Base-by-base conservation (phyloP, 2,888 invertebrate genomes). In the Cantharis rufa region DNA sequence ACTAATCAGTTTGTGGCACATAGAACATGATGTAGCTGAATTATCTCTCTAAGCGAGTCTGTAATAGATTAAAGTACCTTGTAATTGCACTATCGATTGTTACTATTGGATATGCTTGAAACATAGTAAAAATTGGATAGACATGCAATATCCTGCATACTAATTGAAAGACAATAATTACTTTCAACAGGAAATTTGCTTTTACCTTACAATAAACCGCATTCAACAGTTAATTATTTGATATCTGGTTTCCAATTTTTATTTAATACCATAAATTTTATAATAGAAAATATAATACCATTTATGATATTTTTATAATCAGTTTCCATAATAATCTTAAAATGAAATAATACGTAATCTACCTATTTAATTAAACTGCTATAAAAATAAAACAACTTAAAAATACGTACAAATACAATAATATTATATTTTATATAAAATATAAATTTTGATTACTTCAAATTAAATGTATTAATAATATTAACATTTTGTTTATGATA, bases 51-150 rank as follows among this genome's bases (percentile, higher is more conserved):
- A 72, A 69, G 15, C 24, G 73, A 69, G 62, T 73, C 69, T 16
- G 21, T 69, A 73, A 69, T 69, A 73, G 70, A 69, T 70, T 70
- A 69, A 70, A 74, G 69, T 48, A 69, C 48, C 66, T 74, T 28
- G 61, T 73, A 62, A 73, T 73, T 73, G 69, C 18, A 61, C 32
- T 61, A 69, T 73, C 73, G 73, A 69, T 69, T 62, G 68, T 69
- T 64, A 21, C 32, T 32, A 13, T n/a, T 32, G 13, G 32, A 13
- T 32, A 32, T 32, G 32, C 32, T 13, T n/a, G n/a, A n/a, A 32
- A 13, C n/a, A n/a, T n/a, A 32, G 13, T 10, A 32, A 32, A 32
- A 32, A 13, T 32, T n/a, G 13, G 32, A 28, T 11, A 32, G 13
- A 32, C 32, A 32, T 32, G 32, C 32, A 32, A 32, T 32, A 32